These are phyloP conservation scores for Pterocles burchelli DNA, from an alignment of 2,113 vertebrate species.

Conservation along the genomic window DNA sequence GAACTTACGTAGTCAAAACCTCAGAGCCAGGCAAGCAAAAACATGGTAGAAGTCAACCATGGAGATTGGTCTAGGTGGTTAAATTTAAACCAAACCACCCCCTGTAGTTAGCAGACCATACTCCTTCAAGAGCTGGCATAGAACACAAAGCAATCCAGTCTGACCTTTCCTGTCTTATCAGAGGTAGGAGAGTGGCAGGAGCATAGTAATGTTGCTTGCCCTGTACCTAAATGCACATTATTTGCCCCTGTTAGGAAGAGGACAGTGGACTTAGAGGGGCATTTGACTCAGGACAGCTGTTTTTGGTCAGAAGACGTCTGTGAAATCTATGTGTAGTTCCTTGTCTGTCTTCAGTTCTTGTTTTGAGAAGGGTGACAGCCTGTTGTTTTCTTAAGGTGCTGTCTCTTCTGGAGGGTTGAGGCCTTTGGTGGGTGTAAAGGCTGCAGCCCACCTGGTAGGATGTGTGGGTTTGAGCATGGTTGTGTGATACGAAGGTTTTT, in stretches of 20 bases:
- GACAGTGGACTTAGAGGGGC: neutral
- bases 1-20: neutral
- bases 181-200: neutral
- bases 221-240: neutral
- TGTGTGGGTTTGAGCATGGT: neutral
- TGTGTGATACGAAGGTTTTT: neutral
- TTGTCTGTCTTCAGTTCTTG: neutral
- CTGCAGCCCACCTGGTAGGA: neutral
- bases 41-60: neutral
- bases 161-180: neutral
- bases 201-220: accelerated
- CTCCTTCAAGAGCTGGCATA: neutral
- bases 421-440: neutral
- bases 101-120: neutral
- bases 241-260: neutral
- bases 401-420: neutral
- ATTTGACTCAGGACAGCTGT: neutral
- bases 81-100: neutral
- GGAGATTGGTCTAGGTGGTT: neutral
- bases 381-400: neutral
- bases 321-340: neutral
- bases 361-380: neutral
- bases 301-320: neutral
- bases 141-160: neutral
- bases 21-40: neutral